These are phyloP conservation scores for Tupiocoris notatus DNA, from an alignment of 2,888 invertebrate species.

Conservation along the genomic window DNA sequence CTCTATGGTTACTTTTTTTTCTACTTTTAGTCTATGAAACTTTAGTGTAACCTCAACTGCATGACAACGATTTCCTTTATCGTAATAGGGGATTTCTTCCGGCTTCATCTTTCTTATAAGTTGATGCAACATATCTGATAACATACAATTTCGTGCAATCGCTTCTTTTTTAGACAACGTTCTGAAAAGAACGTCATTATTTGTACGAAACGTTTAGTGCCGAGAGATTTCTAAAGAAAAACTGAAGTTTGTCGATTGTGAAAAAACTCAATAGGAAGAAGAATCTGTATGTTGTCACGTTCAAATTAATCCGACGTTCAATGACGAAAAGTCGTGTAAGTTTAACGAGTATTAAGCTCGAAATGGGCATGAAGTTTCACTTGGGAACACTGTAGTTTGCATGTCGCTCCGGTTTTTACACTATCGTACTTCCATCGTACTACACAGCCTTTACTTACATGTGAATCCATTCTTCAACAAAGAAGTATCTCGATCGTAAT, in stretches of 20 bases:
- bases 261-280: constrained; percentile 14
- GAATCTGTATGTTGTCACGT: constrained; percentile 12
- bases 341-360: constrained; percentile 4
- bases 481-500: no score
- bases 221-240: constrained; percentile 25
- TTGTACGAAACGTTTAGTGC: constrained; percentile 31
- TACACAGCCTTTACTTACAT: background rate
- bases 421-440: constrained; percentile 5
- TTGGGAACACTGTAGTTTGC: constrained; percentile 19
- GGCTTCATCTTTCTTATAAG: no score
- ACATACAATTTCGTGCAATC: no score
- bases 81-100: no score
- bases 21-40: no score
- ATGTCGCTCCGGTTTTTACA: constrained; percentile 3
- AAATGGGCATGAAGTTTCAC: constrained; percentile 1
- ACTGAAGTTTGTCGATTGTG: background rate
- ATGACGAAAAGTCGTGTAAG: constrained; percentile 6
- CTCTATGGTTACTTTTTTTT: no score
- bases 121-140: no score
- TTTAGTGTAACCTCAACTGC: no score
- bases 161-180: constrained; percentile 37
- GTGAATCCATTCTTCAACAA: background rate
- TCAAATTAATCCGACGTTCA: constrained; percentile 8
- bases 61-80: no score
- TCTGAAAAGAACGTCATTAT: constrained; percentile 26